Evolutionary conservation across 2,888 invertebrate genomes (phyloP), one percentile per base, ranked within the genome.

Genomic region (Eilema depressum): DNA sequence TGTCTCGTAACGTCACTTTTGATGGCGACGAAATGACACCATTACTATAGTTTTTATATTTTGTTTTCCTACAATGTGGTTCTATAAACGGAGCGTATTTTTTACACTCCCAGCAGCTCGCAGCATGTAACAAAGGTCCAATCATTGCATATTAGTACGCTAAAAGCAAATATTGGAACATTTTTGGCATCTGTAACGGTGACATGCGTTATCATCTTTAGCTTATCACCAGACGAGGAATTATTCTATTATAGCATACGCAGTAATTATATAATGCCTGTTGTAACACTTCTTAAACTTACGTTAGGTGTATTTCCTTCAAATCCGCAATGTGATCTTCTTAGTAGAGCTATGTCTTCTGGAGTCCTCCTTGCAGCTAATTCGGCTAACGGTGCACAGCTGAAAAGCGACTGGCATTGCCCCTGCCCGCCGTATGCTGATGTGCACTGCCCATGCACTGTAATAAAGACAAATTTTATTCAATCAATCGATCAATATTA

Each of bases 251-350:
- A 41, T 17, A 14, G 17, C 41, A 41, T 5, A 47, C 20, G 1
- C 20, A 47, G n/a, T 20, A n/a, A n/a, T n/a, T n/a, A 37, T 37
- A 12, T 12, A 2, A 37, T 7, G 20, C 20, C 5, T 25, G 12
- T 11, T 59, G 0, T 56, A 84, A 74, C 83, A 83, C 2, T 79
- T 37, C 33, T 37, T 83, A 72, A 28, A 73, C 73, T 75, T 65
- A 83, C 83, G 60, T 75, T 74, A 1, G 79, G 77, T 0, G 37
- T 33, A 0, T 61, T n/a, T 3, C 70, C 73, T 12, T 66, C 59
- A n/a, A 69, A 75, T 10, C 81, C 80, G 63, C 83, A 83, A 0
- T 71, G n/a, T 0, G 80, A 76, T 10, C 63, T 70, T 33, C 47
- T 70, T 17, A 83, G 56, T 0, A 76, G 10, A 0, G 68, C 28